Evolutionary conservation across 2,113 vertebrate genomes (phyloP).

Genomic region (Cyanocitta stelleri): DNA sequence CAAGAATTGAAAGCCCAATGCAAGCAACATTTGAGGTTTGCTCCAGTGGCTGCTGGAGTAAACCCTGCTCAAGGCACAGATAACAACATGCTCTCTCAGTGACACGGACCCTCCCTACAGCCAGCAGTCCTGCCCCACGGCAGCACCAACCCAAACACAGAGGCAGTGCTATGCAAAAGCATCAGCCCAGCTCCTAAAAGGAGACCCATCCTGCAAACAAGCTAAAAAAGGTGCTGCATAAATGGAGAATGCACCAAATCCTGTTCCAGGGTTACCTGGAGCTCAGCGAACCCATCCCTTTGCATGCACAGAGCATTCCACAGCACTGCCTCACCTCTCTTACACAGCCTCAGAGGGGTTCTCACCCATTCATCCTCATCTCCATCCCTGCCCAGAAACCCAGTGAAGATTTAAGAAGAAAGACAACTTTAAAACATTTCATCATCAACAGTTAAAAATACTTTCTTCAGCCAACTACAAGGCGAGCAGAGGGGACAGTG

Average conservation of each 20-base stretch:
- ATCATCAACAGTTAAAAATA: not conserved
- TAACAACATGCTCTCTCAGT: not conserved
- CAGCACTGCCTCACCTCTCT: not conserved
- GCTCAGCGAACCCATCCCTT: accelerated
- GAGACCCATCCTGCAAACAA: not conserved
- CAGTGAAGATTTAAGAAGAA: not conserved
- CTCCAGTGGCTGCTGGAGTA: not conserved
- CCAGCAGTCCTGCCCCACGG: not conserved
- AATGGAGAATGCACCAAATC: not conserved
- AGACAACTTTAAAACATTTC: not conserved
- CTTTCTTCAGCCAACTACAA: not conserved
- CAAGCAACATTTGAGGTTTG: conserved; percentile 17
- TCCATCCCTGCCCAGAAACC: not conserved
- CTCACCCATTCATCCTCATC: not conserved
- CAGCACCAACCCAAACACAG: not conserved
- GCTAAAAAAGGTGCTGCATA: not conserved
- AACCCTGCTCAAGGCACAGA: not conserved
- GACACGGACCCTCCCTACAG: accelerated
- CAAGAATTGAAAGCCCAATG: conserved; percentile 25
- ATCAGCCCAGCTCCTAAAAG: not conserved
- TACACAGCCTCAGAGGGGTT: not conserved
- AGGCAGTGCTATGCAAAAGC: not conserved
- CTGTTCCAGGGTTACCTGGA: not conserved
- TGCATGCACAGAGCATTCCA: not conserved
- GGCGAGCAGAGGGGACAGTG: not conserved